Percentiles rank a stretch among this genome's conserved stretches.
Conservation (phyloP, 35 echinoderm and acorn worm genomes). For the Heliocidaris tuberculata region DNA sequence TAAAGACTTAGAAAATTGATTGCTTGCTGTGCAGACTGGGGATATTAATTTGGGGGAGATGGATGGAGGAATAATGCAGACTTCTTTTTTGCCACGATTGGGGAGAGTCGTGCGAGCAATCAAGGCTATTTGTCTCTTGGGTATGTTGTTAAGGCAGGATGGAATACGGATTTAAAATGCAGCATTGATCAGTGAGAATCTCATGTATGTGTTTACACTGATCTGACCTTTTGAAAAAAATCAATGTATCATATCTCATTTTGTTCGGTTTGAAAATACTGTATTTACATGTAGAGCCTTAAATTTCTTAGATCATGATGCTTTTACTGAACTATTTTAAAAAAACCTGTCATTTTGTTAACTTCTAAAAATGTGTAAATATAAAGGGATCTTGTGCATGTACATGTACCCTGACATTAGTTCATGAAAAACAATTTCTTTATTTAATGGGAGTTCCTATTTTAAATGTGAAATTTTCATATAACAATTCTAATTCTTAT, state of each 20-base stretch:
- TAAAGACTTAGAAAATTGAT: neutral
- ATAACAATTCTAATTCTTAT: too few relatives aligned
- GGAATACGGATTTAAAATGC: neutral
- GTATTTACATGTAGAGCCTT: too few relatives aligned
- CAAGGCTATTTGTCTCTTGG: conserved; percentile 1
- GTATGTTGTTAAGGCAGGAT: neutral
- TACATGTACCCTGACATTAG: too few relatives aligned
- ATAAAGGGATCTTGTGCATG: too few relatives aligned
- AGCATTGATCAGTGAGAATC: neutral
- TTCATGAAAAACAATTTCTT: too few relatives aligned
- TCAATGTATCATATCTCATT: neutral
- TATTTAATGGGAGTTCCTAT: too few relatives aligned
- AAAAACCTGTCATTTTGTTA: too few relatives aligned
- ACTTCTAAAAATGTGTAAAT: too few relatives aligned
- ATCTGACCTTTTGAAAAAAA: neutral
- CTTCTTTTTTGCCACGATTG: neutral
- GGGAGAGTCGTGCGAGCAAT: neutral
- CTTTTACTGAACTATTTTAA: too few relatives aligned
- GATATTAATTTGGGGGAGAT: conserved; percentile 3
- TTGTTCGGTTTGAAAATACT: too few relatives aligned
- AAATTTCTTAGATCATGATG: too few relatives aligned
- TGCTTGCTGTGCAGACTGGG: neutral
- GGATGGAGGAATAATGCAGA: conserved; percentile 9
- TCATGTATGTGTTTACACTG: neutral
- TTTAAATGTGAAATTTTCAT: too few relatives aligned